Evolutionary conservation across 2,888 invertebrate genomes (phyloP), one percentile per base, ranked within the genome.

Genomic region (Erpobdella octoculata): DNA sequence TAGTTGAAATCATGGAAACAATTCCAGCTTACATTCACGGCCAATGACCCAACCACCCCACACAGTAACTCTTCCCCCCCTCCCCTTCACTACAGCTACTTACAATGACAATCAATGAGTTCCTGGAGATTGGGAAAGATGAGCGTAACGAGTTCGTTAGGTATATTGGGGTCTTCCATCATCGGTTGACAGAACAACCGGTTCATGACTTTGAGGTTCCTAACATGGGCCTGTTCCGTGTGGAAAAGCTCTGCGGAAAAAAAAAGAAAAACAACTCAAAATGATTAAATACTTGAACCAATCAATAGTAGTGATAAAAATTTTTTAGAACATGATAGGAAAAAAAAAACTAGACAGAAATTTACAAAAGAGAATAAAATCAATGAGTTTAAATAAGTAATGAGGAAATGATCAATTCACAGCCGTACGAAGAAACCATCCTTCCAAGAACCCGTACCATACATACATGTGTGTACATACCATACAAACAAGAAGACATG

Each of bases 201-300:
- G 77, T 90, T 89, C 67, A 95, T 86, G 4, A 93, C 91, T 82
- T 90, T 91, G n/a, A 69, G 86, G 85, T 91, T 92, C 71, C 92
- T 88, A 70, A 92, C 89, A 86, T 94, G 93, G 21, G 92, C 90
- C 75, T 89, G 87, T 83, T 94, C 93, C 18, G 94, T 92, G 80
- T 92, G 90, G 79, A 87, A 85, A 73, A 87, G 81, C 81, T 88
- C 87, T 86, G 81, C 25, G 28, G 6, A 25, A 25, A 59, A 25
- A 6, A 31, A 25, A 25, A 28, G 28, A 3, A 18, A 4, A 1
- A 1, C 35, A 4, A 35, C 9, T 37, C 25, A 15, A 38, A 33
- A 21, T 28, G 18, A 25, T 46, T 31, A 0, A 18, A 31, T 46
- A 5, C 18, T 41, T 28, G 25, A 36, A 46, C 31, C 18, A 28